Evolutionary conservation across 2,113 vertebrate species (phyloP), one percentile per base, ranked within the genome.

Genomic region (Struthio camelus): DNA sequence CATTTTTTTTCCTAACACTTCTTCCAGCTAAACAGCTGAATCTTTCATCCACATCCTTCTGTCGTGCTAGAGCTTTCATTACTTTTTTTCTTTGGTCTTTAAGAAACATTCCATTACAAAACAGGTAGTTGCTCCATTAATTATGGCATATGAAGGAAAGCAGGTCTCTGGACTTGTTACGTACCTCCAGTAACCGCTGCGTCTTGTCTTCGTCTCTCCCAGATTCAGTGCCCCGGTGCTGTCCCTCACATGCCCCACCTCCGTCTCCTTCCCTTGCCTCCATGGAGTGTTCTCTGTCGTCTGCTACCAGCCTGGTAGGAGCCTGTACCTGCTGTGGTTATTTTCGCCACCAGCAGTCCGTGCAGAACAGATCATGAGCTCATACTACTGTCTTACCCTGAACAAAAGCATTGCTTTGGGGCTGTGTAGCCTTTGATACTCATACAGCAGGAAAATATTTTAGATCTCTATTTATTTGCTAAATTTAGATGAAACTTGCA

Each of bases 211-310:
- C 12, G 18, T 53, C 11, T 75, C 18, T 70, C 30, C 48, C 24
- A 13, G 14, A 12, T 14, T 50, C 4, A 9, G n/a, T 64, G 46
- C 34, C n/a, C 16, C 59, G 12, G 14, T 36, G 11, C 13, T 14
- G 0, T 36, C 44, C 3, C n/a, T 17, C 4, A 0, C 40, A 3
- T 34, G 10, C 2, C 18, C 6, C 14, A 9, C 46, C 9, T 3
- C 17, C 14, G 2, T 38, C 48, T 54, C 6, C 6, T 53, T 72
- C 48, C 24, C 30, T 67, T 44, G 8, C 42, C 65, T 44, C 28
- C 65, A 44, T 44, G 17, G 30, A 12, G 23, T 15, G 23, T 15
- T 27, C 23, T 9, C 34, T 51, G 36, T 81, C 1, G 2, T 36
- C 17, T 80, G 18, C 14, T 16, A 6, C 27, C 0, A 0, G 5